These are phyloP conservation scores for Lerema accius DNA, from an alignment of 1,140 invertebrate species.

Conservation along the genomic window DNA sequence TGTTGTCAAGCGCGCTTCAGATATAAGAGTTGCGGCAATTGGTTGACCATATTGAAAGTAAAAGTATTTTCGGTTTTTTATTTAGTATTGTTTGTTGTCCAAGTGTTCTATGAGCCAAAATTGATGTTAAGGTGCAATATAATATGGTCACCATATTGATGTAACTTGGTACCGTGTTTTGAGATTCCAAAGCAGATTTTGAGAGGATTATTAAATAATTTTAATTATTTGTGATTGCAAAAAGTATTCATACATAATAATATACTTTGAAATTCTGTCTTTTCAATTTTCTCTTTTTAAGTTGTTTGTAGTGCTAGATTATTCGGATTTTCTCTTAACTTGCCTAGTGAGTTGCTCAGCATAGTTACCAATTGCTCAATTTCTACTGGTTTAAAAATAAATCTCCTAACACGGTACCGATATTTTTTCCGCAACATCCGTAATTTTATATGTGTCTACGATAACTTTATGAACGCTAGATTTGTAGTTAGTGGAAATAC, in stretches of 20 bases:
- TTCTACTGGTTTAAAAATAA: constrained; percentile 6
- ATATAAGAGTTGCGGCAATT: constrained; percentile 36
- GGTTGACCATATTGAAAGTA: constrained; percentile 28
- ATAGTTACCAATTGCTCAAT: constrained; percentile 22
- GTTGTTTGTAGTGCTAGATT: too few species aligned
- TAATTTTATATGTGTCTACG: constrained; percentile 23
- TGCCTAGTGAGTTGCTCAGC: not conserved
- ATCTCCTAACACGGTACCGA: constrained; percentile 19
- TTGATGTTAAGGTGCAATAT: constrained; percentile 1
- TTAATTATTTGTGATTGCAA: too few species aligned
- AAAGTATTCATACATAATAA: too few species aligned
- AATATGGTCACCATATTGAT: constrained; percentile 31
- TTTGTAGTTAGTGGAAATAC: constrained; percentile 60
- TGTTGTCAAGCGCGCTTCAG: constrained; percentile 57
- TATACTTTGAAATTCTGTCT: too few species aligned
- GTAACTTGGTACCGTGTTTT: constrained; percentile 27
- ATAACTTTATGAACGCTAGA: constrained; percentile 57
- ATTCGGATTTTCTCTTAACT: not conserved
- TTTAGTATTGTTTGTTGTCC: constrained; percentile 10
- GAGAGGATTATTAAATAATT: too few species aligned
- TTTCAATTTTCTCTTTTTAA: too few species aligned
- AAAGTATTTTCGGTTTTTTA: too few species aligned
- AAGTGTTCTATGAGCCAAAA: constrained; percentile 19
- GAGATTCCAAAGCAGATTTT: constrained; percentile 6
- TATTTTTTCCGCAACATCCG: constrained; percentile 4